These are phyloP conservation scores for Pollimyrus isidori DNA, from an alignment of 2,113 vertebrate genomes.

Conservation along the genomic window DNA sequence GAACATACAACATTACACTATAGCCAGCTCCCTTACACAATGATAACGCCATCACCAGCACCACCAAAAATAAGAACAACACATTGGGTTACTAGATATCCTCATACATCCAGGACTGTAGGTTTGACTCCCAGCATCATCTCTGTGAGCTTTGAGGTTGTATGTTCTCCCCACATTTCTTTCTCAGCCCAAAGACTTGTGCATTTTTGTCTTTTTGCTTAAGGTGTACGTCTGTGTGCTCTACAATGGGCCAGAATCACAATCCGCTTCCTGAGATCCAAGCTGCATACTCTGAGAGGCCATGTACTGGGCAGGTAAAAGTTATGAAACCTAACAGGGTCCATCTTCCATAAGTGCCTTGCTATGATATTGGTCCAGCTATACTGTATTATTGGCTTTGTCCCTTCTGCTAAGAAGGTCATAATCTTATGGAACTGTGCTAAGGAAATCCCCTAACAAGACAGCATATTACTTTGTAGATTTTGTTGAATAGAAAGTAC, in stretches of 20 bases:
- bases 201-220: background rate
- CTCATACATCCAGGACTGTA: background rate
- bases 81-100: background rate
- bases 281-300: background rate
- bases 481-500: background rate
- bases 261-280: background rate
- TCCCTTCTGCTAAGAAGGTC: background rate
- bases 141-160: background rate
- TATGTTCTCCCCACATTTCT: background rate
- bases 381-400: background rate
- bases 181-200: background rate
- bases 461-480: background rate
- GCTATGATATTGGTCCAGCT: background rate
- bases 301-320: background rate
- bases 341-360: too few relatives aligned
- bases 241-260: background rate
- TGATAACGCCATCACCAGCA: background rate
- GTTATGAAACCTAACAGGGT: too few relatives aligned
- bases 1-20: background rate
- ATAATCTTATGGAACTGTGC: background rate
- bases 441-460: background rate
- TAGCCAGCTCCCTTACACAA: background rate
- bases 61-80: background rate
- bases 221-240: background rate
- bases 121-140: background rate